Percentiles rank a stretch among this genome's conserved stretches.
These are phyloP conservation scores for Epinephelus malabaricus DNA, from an alignment of 2,797 vertebrate species.

Conservation along the genomic window DNA sequence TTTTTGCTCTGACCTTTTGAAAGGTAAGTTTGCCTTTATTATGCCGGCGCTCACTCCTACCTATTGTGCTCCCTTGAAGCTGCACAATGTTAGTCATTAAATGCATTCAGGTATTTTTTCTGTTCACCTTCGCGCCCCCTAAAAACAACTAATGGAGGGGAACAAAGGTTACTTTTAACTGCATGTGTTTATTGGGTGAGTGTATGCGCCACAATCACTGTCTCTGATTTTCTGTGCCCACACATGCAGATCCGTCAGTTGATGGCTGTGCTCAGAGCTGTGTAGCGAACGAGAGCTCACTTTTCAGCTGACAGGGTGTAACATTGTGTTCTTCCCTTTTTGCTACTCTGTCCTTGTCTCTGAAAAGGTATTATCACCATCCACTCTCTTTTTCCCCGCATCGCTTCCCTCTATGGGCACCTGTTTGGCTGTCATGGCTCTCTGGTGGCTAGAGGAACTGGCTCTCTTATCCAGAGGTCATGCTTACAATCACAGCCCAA, in stretches of 20 bases:
- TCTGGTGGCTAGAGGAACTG: not conserved
- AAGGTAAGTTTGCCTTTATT: conserved; percentile 32
- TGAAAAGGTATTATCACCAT: conserved; percentile 32
- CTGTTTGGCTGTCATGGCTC: conserved; percentile 1
- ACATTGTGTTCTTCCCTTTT: conserved; percentile 38
- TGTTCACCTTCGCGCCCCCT: conserved; percentile 3
- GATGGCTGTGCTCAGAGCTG: conserved; percentile 30
- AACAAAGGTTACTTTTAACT: conserved; percentile 4
- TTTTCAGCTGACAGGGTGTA: conserved; percentile 62
- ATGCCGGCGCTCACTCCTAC: not conserved
- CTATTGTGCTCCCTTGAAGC: not conserved
- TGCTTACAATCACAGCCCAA: not conserved
- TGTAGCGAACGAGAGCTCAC: conserved; percentile 41
- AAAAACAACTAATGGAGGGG: not conserved
- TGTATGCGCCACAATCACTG: not conserved
- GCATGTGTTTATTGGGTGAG: not conserved
- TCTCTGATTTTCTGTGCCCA: conserved; percentile 8
- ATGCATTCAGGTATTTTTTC: conserved; percentile 15
- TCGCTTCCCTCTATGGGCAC: conserved; percentile 28
- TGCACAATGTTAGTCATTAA: conserved; percentile 28
- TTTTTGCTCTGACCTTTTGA: conserved; percentile 50
- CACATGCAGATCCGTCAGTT: conserved; percentile 20
- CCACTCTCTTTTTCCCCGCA: not conserved
- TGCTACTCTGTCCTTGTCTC: conserved; percentile 55
- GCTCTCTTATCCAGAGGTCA: conserved; percentile 16